These are phyloP conservation scores for Chymomyza amoena DNA, from an alignment of 2,888 invertebrate species.

Conservation along the genomic window DNA sequence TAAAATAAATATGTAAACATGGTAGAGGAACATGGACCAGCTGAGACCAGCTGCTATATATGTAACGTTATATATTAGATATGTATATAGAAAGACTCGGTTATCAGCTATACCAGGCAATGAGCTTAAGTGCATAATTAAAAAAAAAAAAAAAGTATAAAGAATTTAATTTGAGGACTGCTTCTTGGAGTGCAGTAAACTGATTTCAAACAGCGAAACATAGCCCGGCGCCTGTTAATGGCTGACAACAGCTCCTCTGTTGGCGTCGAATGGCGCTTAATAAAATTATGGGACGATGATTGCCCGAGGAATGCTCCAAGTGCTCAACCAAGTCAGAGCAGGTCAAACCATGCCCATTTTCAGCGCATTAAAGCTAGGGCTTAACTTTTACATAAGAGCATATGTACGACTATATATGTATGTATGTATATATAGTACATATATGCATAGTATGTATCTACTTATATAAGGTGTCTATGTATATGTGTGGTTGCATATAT, in stretches of 20 bases:
- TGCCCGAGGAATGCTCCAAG: conserved; percentile 41
- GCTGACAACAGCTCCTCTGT: neutral
- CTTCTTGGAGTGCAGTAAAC: neutral
- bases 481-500: conserved; percentile 28
- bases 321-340: conserved; percentile 5
- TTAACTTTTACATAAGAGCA: conserved; percentile 22
- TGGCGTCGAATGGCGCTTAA: conserved; percentile 48
- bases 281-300: conserved; percentile 73
- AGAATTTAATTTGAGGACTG: neutral
- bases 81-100: conserved; percentile 12
- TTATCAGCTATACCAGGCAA: conserved; percentile 17
- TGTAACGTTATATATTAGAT: conserved; percentile 31
- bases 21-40: neutral
- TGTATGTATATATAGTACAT: conserved; percentile 40
- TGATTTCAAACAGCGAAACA: neutral
- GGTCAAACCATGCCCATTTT: conserved; percentile 5
- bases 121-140: conserved; percentile 23
- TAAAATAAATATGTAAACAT: conserved; percentile 51
- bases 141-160: conserved; percentile 31
- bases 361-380: conserved; percentile 65
- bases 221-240: neutral
- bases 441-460: conserved; percentile 25
- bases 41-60: conserved; percentile 32
- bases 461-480: conserved; percentile 19
- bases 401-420: too few relatives aligned